A percentile compares a stretch with the other conserved stretches of the same genome.
Conservation (phyloP, 2,888 invertebrate genomes). For the Aspidapion aeneum region DNA sequence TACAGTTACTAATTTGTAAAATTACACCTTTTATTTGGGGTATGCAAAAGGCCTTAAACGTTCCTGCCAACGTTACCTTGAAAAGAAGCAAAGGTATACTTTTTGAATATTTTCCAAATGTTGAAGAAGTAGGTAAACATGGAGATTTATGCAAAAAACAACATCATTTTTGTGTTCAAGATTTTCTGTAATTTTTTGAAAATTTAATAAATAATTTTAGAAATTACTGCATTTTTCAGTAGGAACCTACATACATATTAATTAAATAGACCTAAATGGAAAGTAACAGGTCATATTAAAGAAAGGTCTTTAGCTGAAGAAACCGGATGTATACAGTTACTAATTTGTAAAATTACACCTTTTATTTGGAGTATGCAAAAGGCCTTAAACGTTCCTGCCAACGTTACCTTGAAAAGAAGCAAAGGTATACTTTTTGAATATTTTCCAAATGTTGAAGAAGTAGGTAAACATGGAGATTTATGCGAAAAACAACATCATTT, state of each 20-base stretch:
- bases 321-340: slow-evolving; percentile 65
- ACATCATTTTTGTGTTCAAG: slow-evolving; percentile 45
- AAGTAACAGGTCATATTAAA: slow-evolving; percentile 59
- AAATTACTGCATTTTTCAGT: slow-evolving; percentile 58
- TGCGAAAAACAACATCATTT: slow-evolving; percentile 60
- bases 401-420: slow-evolving; percentile 32
- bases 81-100: slow-evolving; percentile 33
- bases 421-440: slow-evolving; percentile 50
- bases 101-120: slow-evolving; percentile 60
- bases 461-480: slow-evolving; percentile 55
- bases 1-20: slow-evolving; percentile 73
- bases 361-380: slow-evolving; percentile 75
- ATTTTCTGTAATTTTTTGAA: slow-evolving; percentile 1
- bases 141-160: slow-evolving; percentile 61
- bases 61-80: slow-evolving; percentile 33
- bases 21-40: slow-evolving; percentile 70
- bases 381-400: slow-evolving; percentile 49
- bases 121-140: slow-evolving; percentile 57
- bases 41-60: slow-evolving; percentile 67
- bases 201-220: too few relatives aligned
- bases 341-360: slow-evolving; percentile 76
- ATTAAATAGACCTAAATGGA: too few relatives aligned
- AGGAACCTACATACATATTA: slow-evolving; percentile 56
- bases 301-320: slow-evolving; percentile 55
- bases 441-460: slow-evolving; percentile 59